Evolutionary conservation across 1,140 invertebrate genomes (phyloP).

Genomic region (Drosophila ohnishii): DNA sequence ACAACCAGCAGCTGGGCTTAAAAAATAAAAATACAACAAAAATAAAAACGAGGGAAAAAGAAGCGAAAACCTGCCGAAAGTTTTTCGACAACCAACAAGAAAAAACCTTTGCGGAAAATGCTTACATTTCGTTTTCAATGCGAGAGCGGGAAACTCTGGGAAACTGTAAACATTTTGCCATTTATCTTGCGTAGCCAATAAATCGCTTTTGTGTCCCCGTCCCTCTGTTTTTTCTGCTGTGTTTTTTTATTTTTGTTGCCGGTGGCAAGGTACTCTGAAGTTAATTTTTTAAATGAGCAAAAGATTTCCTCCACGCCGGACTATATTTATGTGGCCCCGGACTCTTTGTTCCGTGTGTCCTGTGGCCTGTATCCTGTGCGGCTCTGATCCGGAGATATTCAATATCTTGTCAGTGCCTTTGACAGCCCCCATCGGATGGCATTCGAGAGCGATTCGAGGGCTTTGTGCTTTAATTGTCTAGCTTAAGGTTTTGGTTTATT

Average conservation of each 20-base stretch:
- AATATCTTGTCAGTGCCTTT: slow-evolving; percentile 63
- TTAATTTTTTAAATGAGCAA: slow-evolving; percentile 78
- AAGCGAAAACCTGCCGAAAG: slow-evolving; percentile 72
- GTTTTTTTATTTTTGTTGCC: slow-evolving; percentile 1
- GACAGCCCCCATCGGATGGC: slow-evolving; percentile 50
- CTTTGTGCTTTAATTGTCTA: slow-evolving; percentile 74
- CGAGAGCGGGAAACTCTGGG: slow-evolving; percentile 26
- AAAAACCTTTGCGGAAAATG: slow-evolving; percentile 73
- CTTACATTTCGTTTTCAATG: slow-evolving; percentile 74
- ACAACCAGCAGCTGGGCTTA: slow-evolving; percentile 5
- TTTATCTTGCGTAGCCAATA: slow-evolving; percentile 79
- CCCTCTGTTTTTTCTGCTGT: slow-evolving; percentile 2
- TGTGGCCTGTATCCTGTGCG: slow-evolving; percentile 32
- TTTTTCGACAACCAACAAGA: slow-evolving; percentile 59
- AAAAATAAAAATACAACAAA: slow-evolving; percentile 14
- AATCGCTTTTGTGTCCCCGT: slow-evolving; percentile 62
- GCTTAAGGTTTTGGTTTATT: slow-evolving; percentile 76
- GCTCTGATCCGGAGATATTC: slow-evolving; percentile 25
- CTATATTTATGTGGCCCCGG: slow-evolving; percentile 37
- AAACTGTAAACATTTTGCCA: slow-evolving; percentile 79
- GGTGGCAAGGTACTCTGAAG: slow-evolving; percentile 61
- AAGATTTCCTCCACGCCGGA: slow-evolving; percentile 46
- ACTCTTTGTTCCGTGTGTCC: slow-evolving; percentile 1
- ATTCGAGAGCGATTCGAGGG: slow-evolving; percentile 31
- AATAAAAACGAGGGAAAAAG: neutral